Base-by-base conservation (phyloP, 2,113 vertebrate species). In the Platichthys flesus region DNA sequence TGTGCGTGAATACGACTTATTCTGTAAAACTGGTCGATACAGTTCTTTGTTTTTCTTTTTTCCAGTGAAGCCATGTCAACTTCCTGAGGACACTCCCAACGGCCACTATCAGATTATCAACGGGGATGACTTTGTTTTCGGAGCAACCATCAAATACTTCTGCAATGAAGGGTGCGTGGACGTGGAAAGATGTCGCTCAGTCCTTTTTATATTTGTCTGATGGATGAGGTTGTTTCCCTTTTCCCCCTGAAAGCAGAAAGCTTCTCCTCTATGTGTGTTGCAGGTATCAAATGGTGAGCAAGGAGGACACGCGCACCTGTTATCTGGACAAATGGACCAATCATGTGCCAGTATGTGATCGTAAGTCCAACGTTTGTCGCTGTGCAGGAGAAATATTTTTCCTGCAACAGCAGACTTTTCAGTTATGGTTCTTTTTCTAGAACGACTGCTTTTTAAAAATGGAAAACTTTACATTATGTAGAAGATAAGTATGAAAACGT, bases 231-330 rank as follows among this genome's bases (percentile, higher is more conserved):
- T 37, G 35, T 37, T 37, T 9, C 9, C 35, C 31, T 31, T 31
- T 31, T 31, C 6, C 6, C 31, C 31, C 31, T 16, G 9, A 49
- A 9, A 66, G 14, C 14, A 5, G 1, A n/a, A 57, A 13, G 2
- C 12, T 26, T 21, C 21, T 16, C 21, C 0, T 0, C 9, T 10
- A 4, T 40, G 16, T 61, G 69, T 12, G n/a, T 71, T 78, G 12
- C 79, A 90, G 89, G 47, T 90, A 87, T 71, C 69, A 84, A 1
- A 85, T 90, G 89, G n/a, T 74, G 5, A 87, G 84, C 57, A 75
- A 64, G 40, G 26, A 7, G 0, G 60, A 57, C 71, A 87, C 71
- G 23, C 73, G 80, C 37, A 84, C 51, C 1, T 88, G 89, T 66
- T 1, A 26, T 15, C 37, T 84, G 62, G 23, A 77, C 10, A 26